These are phyloP conservation scores for Enoplosus armatus DNA, from an alignment of 2,797 vertebrate genomes.

Conservation along the genomic window DNA sequence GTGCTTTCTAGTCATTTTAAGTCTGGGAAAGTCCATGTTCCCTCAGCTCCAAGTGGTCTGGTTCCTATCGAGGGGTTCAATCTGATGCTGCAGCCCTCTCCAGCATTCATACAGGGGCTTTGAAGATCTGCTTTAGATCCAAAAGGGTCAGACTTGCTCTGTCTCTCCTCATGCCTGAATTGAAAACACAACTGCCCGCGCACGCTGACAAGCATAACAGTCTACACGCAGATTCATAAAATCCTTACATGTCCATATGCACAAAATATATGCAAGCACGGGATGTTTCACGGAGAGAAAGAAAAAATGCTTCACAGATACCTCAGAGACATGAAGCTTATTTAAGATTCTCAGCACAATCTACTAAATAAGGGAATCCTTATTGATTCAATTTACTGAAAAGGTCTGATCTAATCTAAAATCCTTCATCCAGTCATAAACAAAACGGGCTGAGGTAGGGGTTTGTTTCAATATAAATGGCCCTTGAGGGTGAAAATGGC, in stretches of 20 bases:
- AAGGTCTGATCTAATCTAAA: slow-evolving; percentile 39
- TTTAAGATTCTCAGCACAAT: slow-evolving; percentile 34
- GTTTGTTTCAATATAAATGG: slow-evolving; percentile 71
- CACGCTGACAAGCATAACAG: slow-evolving; percentile 20
- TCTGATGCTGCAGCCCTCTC: slow-evolving; percentile 56
- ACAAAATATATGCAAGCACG: not conserved
- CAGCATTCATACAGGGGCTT: slow-evolving; percentile 55
- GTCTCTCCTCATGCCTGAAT: slow-evolving; percentile 63
- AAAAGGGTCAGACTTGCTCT: slow-evolving; percentile 48
- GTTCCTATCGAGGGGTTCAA: slow-evolving; percentile 72
- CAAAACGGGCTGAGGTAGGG: slow-evolving; percentile 51
- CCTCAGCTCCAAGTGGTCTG: slow-evolving; percentile 65
- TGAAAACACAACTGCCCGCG: slow-evolving; percentile 63
- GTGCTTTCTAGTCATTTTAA: slow-evolving; percentile 32
- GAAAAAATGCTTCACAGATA: slow-evolving; percentile 6
- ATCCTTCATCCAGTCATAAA: slow-evolving; percentile 39
- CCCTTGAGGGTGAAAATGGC: slow-evolving; percentile 72
- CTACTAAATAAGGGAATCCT: slow-evolving; percentile 9
- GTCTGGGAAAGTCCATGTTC: slow-evolving; percentile 31
- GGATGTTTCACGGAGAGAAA: not conserved
- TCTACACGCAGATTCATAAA: slow-evolving; percentile 26
- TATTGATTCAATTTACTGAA: slow-evolving; percentile 39
- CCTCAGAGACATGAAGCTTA: not conserved
- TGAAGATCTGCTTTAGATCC: slow-evolving; percentile 76
- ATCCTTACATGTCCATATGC: not conserved